Evolutionary conservation across 2,888 invertebrate species (phyloP).

Genomic region (Ennomos erosarius): DNA sequence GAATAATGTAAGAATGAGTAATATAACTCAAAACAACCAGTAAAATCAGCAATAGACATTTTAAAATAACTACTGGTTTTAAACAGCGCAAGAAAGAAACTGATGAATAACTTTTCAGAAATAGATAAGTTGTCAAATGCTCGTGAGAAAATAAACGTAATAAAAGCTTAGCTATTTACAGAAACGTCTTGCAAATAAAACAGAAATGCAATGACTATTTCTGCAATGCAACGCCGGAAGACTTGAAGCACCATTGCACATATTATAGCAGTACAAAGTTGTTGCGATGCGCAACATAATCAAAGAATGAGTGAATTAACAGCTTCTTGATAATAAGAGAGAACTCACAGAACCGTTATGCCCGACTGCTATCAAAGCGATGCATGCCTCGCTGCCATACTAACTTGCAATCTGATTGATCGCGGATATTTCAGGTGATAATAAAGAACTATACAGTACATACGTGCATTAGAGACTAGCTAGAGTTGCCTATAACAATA

Average conservation of each 20-base stretch:
- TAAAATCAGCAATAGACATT: background rate
- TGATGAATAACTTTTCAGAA: background rate
- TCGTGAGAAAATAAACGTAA: background rate
- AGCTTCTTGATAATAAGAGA: constrained; percentile 14
- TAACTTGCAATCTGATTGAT: too few species aligned
- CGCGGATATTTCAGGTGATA: too few species aligned
- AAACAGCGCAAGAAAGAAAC: background rate
- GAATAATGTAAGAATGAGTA: constrained; percentile 21
- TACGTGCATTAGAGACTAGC: too few species aligned
- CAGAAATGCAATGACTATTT: constrained; percentile 7
- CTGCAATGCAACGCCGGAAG: constrained; percentile 5
- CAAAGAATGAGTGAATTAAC: constrained; percentile 12
- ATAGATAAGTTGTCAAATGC: background rate
- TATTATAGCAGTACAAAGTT: constrained; percentile 7
- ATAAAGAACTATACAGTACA: too few species aligned
- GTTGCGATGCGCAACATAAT: constrained; percentile 11
- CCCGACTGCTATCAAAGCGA: constrained; percentile 37
- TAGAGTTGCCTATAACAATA: too few species aligned
- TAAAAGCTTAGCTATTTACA: background rate
- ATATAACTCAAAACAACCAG: constrained; percentile 10
- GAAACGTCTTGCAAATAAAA: background rate
- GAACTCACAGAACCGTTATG: constrained; percentile 32
- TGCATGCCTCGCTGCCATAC: too few species aligned
- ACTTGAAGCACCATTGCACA: constrained; percentile 22
- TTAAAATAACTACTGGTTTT: too few species aligned